Percentiles rank a stretch among this genome's conserved stretches.
Evolutionary conservation across 2,888 invertebrate genomes (phyloP).

Genomic region (Leucoma salicis): DNA sequence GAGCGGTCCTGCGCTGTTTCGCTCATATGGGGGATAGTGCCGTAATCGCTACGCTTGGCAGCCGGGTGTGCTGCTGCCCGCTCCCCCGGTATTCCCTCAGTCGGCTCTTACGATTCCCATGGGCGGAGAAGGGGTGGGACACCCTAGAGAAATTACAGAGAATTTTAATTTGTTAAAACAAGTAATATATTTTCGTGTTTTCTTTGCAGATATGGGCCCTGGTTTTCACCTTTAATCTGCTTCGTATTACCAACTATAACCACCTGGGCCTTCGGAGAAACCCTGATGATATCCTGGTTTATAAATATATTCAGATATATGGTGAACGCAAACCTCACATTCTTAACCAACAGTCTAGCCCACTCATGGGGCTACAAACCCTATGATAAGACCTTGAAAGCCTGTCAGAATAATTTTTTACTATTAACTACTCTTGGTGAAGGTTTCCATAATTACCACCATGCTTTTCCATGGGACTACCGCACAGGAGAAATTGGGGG

Average conservation of each 20-base stretch:
- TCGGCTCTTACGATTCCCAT: too few species aligned
- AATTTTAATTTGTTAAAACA: too few species aligned
- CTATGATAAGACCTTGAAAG: conserved; percentile 88
- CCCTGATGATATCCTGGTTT: conserved; percentile 83
- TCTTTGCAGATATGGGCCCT: conserved; percentile 85
- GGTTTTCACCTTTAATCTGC: conserved; percentile 87
- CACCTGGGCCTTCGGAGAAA: conserved; percentile 91
- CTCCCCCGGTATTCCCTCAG: too few species aligned
- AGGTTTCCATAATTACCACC: conserved; percentile 95
- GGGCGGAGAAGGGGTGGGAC: too few species aligned
- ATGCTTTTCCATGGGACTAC: conserved; percentile 93
- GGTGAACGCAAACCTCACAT: conserved; percentile 90
- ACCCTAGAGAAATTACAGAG: too few species aligned
- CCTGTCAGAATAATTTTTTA: conserved; percentile 86
- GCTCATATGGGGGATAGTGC: too few species aligned
- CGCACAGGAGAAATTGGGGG: conserved; percentile 89
- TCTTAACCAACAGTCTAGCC: conserved; percentile 94
- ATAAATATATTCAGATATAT: conserved; percentile 88
- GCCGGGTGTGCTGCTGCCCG: too few species aligned
- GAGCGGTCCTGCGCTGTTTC: too few species aligned
- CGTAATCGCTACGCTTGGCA: too few species aligned
- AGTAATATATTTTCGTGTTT: conserved; percentile 4
- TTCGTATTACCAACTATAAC: conserved; percentile 88
- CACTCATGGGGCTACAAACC: conserved; percentile 89
- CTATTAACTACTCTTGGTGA: conserved; percentile 86